Percentiles rank a stretch among this genome's conserved stretches.
These are phyloP conservation scores for Erynnis tages DNA, from an alignment of 2,888 invertebrate species.

Conservation along the genomic window DNA sequence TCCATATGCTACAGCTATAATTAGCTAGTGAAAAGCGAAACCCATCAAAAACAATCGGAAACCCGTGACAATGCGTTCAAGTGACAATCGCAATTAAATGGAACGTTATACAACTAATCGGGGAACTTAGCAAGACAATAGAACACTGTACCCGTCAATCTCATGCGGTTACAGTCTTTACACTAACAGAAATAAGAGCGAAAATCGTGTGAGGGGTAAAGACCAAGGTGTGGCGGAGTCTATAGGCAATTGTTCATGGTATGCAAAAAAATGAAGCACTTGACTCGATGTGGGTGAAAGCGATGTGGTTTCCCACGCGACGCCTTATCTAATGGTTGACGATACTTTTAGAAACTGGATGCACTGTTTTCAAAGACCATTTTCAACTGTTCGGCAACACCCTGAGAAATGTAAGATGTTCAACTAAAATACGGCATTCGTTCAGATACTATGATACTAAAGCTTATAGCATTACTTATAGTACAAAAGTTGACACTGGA, in stretches of 20 bases:
- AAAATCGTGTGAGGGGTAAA: background rate
- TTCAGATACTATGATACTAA: too few species aligned
- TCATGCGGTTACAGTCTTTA: background rate
- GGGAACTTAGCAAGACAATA: constrained; percentile 28
- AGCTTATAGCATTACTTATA: too few species aligned
- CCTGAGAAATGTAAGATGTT: too few species aligned
- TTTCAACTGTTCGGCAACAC: too few species aligned
- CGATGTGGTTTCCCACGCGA: constrained; percentile 50
- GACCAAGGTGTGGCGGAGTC: constrained; percentile 8
- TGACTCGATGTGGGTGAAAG: constrained; percentile 45
- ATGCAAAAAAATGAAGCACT: constrained; percentile 45
- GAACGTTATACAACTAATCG: constrained; percentile 35
- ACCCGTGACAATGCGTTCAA: constrained; percentile 16
- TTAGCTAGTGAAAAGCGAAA: constrained; percentile 39
- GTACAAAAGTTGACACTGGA: too few species aligned
- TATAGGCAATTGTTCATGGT: constrained; percentile 39
- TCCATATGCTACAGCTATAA: constrained; percentile 30
- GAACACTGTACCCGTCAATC: background rate
- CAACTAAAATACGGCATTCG: too few species aligned
- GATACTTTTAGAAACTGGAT: constrained; percentile 37
- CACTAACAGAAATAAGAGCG: background rate
- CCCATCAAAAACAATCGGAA: constrained; percentile 21
- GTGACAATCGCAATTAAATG: constrained; percentile 30
- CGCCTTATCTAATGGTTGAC: constrained; percentile 51
- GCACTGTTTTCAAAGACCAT: background rate